Evolutionary conservation across 2,888 invertebrate genomes (phyloP), one percentile per base, ranked within the genome.

Genomic region (Andrena camellia): DNA sequence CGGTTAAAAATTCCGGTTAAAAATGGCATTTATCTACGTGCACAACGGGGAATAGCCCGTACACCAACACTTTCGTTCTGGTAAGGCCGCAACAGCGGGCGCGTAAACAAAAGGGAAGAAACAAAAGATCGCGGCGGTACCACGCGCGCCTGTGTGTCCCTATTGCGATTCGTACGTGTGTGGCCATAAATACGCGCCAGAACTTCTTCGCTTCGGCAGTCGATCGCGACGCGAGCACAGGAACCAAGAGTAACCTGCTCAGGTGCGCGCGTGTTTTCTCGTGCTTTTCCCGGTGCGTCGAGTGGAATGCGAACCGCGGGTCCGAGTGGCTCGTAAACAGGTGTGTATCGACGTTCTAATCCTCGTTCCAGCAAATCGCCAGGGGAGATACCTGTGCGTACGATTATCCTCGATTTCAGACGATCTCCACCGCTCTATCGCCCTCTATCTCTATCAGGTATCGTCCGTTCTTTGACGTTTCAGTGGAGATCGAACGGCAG

Each of bases 161-260:
- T 66, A 70, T 48, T 54, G 70, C 57, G 54, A 73, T 74, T 63
- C 67, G 72, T 62, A 52, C 26, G 72, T 64, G 80, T 64, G 83
- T 33, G 74, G 42, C 66, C 60, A 83, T 81, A 89, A 87, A 84
- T 89, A 89, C 79, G 78, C 77, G 80, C 20, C 73, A 73, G 17
- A 69, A 66, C 78, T 77, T 74, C 80, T 86, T 66, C 81, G 78
- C 71, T 78, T 77, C 68, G 63, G 86, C 86, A 89, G 89, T 89
- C 86, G 83, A 89, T 84, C 84, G 84, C 79, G 59, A 71, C 73
- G 83, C 88, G 86, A 59, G 78, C 75, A 29, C 68, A 59, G 63
- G 84, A 64, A 71, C n/a, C n/a, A n/a, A n/a, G n/a, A n/a, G n/a
- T n/a, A n/a, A n/a, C 70, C 63, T 80, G 86, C 59, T 71, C 89